Conservation (phyloP, 2,888 invertebrate species). For the Macaria notata region DNA sequence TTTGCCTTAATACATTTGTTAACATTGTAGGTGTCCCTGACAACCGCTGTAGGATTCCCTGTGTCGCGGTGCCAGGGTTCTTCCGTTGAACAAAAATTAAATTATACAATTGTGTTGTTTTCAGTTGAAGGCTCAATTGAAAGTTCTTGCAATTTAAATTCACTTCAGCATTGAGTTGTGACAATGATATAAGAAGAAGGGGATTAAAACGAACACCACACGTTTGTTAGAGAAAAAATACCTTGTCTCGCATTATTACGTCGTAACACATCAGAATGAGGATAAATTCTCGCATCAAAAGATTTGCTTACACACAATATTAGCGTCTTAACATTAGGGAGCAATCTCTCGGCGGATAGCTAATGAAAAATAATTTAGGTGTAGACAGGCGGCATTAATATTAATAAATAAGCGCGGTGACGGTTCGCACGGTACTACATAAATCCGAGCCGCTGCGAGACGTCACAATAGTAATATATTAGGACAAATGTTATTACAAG, state of each 20-base stretch:
- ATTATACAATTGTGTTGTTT: no score
- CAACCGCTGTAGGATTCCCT: no score
- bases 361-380: constrained; percentile 71
- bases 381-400: constrained; percentile 71
- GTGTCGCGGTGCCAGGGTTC: no score
- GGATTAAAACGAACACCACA: constrained; percentile 4
- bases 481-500: constrained; percentile 81
- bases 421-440: constrained; percentile 72
- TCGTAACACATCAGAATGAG: constrained; percentile 42
- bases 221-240: constrained; percentile 19
- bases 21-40: no score
- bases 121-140: no score
- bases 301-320: constrained; percentile 58
- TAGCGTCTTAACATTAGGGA: constrained; percentile 50
- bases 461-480: constrained; percentile 80
- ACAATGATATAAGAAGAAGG: no score
- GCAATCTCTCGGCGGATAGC: constrained; percentile 50
- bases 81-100: no score
- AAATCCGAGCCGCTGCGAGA: constrained; percentile 67
- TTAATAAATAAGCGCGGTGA: constrained; percentile 73
- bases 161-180: no score
- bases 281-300: constrained; percentile 53
- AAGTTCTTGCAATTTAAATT: no score
- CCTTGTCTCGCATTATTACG: constrained; percentile 25
- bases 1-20: no score